Conservation (phyloP, 2,888 invertebrate genomes). For the Caradrina kadenii region DNA sequence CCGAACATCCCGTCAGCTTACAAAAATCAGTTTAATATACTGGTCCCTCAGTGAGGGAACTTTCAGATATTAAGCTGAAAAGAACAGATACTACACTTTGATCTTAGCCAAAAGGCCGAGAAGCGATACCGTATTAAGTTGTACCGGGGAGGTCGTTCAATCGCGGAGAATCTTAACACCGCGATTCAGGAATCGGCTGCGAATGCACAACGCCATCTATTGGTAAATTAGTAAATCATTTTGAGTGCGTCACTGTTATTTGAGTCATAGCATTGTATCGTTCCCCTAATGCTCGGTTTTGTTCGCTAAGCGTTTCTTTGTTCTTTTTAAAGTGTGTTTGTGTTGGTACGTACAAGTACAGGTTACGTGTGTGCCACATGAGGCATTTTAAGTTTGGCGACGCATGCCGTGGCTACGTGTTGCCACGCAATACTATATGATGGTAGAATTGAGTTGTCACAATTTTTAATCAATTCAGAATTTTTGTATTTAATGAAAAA, state of each 20-base stretch:
- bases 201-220: conserved; percentile 17
- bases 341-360: too few species aligned
- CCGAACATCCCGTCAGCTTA: conserved; percentile 35
- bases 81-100: conserved; percentile 42
- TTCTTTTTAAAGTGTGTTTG: too few species aligned
- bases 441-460: too few species aligned
- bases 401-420: too few species aligned
- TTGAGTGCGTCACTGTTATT: neutral
- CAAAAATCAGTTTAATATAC: conserved; percentile 40
- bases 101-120: conserved; percentile 38
- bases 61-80: conserved; percentile 39
- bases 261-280: too few species aligned
- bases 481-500: too few species aligned
- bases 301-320: too few species aligned
- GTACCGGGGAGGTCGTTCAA: neutral
- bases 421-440: too few species aligned
- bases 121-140: neutral
- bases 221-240: neutral
- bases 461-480: too few species aligned
- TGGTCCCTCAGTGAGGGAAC: conserved; percentile 39
- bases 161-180: conserved; percentile 25
- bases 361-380: too few species aligned
- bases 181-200: conserved; percentile 2
- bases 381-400: too few species aligned
- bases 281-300: too few species aligned